These are phyloP conservation scores for Microtus pennsylvanicus DNA, from an alignment of 2,113 vertebrate genomes.

Conservation along the genomic window DNA sequence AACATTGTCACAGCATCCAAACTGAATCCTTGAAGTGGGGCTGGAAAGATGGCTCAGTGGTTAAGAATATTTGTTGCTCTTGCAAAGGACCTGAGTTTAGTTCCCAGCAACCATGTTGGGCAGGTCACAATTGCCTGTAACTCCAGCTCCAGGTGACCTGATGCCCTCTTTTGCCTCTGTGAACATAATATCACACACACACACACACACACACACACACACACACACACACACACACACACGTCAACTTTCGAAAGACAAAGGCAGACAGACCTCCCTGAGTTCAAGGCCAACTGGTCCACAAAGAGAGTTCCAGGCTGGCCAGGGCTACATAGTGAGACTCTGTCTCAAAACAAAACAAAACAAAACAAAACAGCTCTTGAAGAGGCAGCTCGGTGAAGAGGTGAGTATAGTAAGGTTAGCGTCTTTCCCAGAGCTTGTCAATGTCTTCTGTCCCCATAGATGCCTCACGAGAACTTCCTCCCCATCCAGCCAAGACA, in stretches of 20 bases:
- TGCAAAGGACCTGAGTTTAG: background rate
- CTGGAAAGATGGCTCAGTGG: background rate
- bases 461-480: too few species aligned
- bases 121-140: background rate
- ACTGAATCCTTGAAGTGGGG: background rate
- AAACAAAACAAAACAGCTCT: background rate
- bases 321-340: too few species aligned
- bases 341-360: background rate
- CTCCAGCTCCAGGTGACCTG: background rate
- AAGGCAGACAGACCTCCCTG: background rate
- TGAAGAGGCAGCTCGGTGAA: background rate
- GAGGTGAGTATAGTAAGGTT: fast-evolving
- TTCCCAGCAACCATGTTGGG: background rate
- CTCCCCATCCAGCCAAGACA: background rate
- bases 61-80: background rate
- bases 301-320: background rate
- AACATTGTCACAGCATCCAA: background rate
- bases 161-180: background rate
- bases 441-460: background rate
- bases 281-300: background rate
- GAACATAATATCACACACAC: background rate
- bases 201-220: background rate
- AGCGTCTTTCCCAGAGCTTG: background rate
- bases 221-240: background rate
- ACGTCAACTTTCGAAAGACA: background rate